These are phyloP conservation scores for Parambassis ranga DNA, from an alignment of 2,797 vertebrate species.

Conservation along the genomic window DNA sequence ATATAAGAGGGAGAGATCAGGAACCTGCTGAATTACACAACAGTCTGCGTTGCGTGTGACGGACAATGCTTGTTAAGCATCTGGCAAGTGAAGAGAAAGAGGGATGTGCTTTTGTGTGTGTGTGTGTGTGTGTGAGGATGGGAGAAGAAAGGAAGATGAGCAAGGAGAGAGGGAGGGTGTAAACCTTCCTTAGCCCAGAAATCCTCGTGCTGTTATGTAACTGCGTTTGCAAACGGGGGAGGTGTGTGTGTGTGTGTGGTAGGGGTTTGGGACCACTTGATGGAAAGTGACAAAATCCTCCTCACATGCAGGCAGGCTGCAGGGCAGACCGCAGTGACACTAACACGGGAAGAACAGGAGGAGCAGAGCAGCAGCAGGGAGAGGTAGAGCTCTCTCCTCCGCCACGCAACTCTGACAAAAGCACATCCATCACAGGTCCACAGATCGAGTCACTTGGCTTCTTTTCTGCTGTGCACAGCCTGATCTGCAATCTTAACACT, in stretches of 20 bases:
- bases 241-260: constrained; percentile 2
- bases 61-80: constrained; percentile 40
- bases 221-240: constrained; percentile 52
- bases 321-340: constrained; percentile 65
- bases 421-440: constrained; percentile 42
- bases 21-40: constrained; percentile 58
- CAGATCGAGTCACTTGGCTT: neutral
- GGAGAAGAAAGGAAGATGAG: constrained; percentile 3
- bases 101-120: constrained; percentile 8
- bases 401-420: constrained; percentile 15
- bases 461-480: neutral
- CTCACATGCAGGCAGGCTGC: constrained; percentile 55
- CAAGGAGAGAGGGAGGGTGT: constrained; percentile 18
- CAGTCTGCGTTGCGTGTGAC: constrained; percentile 37
- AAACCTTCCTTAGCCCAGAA: constrained; percentile 60
- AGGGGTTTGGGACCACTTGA: constrained; percentile 55
- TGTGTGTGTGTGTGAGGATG: neutral
- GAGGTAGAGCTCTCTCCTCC: constrained; percentile 30
- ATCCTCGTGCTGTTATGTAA: constrained; percentile 73
- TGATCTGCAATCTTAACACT: constrained; percentile 5
- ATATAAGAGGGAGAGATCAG: constrained; percentile 40
- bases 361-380: constrained; percentile 20
- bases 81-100: constrained; percentile 14
- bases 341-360: constrained; percentile 39
- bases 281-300: constrained; percentile 73